Conservation (phyloP, 2,797 vertebrate genomes). For the Pelochelys cantorii region DNA sequence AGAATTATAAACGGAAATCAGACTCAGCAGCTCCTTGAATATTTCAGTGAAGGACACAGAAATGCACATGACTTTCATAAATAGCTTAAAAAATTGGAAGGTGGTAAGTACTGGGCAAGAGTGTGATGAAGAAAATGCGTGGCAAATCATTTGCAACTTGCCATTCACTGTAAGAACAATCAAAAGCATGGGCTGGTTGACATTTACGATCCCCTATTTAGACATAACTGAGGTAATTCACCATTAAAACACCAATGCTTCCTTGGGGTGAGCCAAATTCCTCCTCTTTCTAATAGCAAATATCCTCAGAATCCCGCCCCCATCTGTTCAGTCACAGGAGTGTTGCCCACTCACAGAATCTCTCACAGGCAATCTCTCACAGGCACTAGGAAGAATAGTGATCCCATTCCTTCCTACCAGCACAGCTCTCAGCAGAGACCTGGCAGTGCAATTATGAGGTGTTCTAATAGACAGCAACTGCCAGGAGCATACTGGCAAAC, state of each 20-base stretch:
- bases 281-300: accelerated
- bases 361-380: not conserved
- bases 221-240: not conserved
- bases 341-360: not conserved
- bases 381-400: not conserved
- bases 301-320: not conserved
- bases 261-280: not conserved
- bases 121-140: accelerated
- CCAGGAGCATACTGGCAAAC: too few species aligned
- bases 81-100: not conserved
- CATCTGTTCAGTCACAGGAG: not conserved
- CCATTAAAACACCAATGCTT: not conserved
- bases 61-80: not conserved
- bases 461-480: not conserved
- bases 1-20: not conserved
- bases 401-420: not conserved
- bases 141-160: not conserved
- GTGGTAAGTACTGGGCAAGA: not conserved
- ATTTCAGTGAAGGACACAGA: not conserved
- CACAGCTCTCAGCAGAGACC: not conserved
- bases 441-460: not conserved
- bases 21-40: not conserved
- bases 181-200: not conserved
- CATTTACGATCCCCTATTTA: not conserved
- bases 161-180: not conserved